These are phyloP conservation scores for Arbacia lixula DNA, from an alignment of 53 echinoderm and acorn worm species.

Conservation along the genomic window DNA sequence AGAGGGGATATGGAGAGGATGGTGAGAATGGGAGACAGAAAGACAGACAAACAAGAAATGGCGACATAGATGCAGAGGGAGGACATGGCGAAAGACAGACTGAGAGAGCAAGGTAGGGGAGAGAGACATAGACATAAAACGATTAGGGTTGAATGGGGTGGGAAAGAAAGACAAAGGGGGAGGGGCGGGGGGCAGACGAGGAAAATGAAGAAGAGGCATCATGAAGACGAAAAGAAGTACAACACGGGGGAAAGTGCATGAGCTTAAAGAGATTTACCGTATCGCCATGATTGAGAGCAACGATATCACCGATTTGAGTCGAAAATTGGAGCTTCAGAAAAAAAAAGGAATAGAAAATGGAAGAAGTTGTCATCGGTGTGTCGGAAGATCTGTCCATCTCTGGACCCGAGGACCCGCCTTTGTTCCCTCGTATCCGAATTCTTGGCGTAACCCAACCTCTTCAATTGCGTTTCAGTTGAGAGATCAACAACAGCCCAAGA, in stretches of 20 bases:
- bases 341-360: neutral
- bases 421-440: conserved; percentile 44
- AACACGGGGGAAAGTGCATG: conserved; percentile 2
- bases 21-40: too few relatives aligned
- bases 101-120: too few relatives aligned
- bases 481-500: conserved; percentile 8
- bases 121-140: too few relatives aligned
- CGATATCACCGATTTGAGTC: conserved; percentile 14
- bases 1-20: too few relatives aligned
- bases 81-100: too few relatives aligned
- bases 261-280: conserved; percentile 5
- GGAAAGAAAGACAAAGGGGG: too few relatives aligned
- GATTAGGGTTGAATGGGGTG: too few relatives aligned
- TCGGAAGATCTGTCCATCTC: neutral
- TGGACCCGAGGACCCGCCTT: conserved; percentile 7
- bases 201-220: neutral
- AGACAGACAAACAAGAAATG: too few relatives aligned
- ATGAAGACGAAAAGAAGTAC: neutral
- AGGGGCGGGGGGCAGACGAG: too few relatives aligned
- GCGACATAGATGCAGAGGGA: too few relatives aligned
- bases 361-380: conserved; percentile 19
- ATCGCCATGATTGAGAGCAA: conserved; percentile 30
- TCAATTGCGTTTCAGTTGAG: conserved; percentile 23
- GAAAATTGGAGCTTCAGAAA: too few relatives aligned
- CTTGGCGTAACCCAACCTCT: neutral